phyloP scores from a whole-genome alignment of 1,140 invertebrate genomes.

The Ceratosolen solmsi region DNA sequence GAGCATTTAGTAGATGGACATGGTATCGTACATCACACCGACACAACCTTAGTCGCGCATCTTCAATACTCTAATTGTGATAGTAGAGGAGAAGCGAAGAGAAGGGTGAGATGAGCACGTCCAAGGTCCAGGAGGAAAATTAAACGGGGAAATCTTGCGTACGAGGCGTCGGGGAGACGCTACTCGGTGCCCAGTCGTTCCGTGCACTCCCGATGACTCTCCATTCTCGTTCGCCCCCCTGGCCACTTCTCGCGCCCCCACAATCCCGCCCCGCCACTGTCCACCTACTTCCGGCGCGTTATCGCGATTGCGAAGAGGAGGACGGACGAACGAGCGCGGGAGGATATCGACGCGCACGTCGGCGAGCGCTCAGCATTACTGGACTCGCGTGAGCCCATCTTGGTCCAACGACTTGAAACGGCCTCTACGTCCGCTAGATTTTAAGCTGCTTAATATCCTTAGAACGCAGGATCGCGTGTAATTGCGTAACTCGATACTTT shows the following conservation, averaged over 20 bases:
- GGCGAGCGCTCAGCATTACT: too few relatives aligned
- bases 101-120: background rate
- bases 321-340: conserved; percentile 8
- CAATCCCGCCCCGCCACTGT: background rate
- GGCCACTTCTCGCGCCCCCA: too few relatives aligned
- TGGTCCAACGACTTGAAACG: background rate
- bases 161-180: background rate
- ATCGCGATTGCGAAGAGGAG: conserved; percentile 28
- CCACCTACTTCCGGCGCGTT: conserved; percentile 21
- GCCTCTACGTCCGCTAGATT: background rate
- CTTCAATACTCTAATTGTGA: too few relatives aligned
- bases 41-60: too few relatives aligned
- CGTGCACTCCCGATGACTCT: conserved; percentile 9
- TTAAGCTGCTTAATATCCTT: conserved; percentile 13
- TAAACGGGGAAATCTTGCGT: background rate
- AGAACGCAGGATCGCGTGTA: too few relatives aligned
- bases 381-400: background rate
- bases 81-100: background rate
- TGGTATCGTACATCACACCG: too few relatives aligned
- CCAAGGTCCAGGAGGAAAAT: background rate
- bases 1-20: too few relatives aligned
- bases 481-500: too few relatives aligned
- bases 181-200: conserved; percentile 7
- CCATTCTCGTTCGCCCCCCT: conserved; percentile 27
- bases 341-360: background rate